A percentile compares a stretch with the other conserved stretches of the same genome.
Conservation (phyloP, 2,797 vertebrate species). For the Arnoldichthys spilopterus region DNA sequence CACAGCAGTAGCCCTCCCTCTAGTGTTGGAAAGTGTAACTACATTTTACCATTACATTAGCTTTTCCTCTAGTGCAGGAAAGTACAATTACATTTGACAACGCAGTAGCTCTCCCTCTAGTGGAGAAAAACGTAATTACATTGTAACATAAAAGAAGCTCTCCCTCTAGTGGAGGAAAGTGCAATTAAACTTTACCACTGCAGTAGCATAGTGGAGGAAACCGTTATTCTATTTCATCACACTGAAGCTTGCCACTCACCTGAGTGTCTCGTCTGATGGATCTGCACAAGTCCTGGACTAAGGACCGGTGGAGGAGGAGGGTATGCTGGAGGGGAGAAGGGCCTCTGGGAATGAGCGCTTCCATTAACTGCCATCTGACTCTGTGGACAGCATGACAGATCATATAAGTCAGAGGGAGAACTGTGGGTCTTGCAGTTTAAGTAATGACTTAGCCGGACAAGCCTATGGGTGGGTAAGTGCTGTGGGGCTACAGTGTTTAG, state of each 20-base stretch:
- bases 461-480: conserved; percentile 2
- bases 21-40: too few species aligned
- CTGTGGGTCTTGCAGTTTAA: conserved; percentile 43
- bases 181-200: too few species aligned
- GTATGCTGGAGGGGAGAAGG: conserved; percentile 89
- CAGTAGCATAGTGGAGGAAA: too few species aligned
- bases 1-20: too few species aligned
- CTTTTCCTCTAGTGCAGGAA: too few species aligned
- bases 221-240: too few species aligned
- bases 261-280: conserved; percentile 85
- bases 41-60: too few species aligned
- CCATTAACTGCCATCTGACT: conserved; percentile 93
- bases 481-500: conserved; percentile 36
- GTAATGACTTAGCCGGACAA: not conserved
- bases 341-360: conserved; percentile 85
- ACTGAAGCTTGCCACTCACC: conserved; percentile 77
- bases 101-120: too few species aligned
- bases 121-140: too few species aligned
- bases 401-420: conserved; percentile 25
- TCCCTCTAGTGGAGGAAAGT: too few species aligned
- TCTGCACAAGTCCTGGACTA: conserved; percentile 80
- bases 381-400: conserved; percentile 67
- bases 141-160: too few species aligned
- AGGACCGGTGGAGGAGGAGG: conserved; percentile 86
- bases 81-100: too few species aligned